Evolutionary conservation across 2,888 invertebrate genomes (phyloP).

Genomic region (Lepidochrysops patricia): DNA sequence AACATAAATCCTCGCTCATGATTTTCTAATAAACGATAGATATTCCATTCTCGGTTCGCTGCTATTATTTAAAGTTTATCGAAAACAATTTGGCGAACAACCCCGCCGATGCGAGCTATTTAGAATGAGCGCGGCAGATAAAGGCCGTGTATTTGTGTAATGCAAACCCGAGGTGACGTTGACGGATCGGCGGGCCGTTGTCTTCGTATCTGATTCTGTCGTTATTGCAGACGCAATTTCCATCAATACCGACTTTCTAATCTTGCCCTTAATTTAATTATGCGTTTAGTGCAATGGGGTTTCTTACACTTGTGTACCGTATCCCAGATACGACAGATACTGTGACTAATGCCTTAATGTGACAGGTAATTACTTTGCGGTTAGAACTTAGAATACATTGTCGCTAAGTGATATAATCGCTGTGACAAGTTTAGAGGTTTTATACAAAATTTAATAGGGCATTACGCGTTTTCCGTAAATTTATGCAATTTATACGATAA

Average conservation of each 20-base stretch:
- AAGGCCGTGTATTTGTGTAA: constrained; percentile 69
- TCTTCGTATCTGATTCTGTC: constrained; percentile 70
- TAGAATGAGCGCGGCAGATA: constrained; percentile 61
- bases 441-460: neutral
- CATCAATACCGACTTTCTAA: constrained; percentile 63
- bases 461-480: neutral
- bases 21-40: constrained; percentile 37
- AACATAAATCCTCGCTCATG: constrained; percentile 43
- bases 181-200: constrained; percentile 69
- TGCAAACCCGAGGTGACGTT: constrained; percentile 69
- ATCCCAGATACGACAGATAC: neutral
- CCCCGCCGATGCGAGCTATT: constrained; percentile 66
- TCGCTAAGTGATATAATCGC: neutral
- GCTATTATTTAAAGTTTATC: constrained; percentile 64
- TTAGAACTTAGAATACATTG: neutral
- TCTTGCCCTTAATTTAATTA: constrained; percentile 36
- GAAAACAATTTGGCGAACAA: constrained; percentile 73
- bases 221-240: constrained; percentile 68
- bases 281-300: neutral
- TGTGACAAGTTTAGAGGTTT: neutral
- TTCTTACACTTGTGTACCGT: constrained; percentile 12
- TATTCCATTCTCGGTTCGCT: constrained; percentile 42
- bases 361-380: neutral
- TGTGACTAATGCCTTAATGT: neutral
- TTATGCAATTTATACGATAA: neutral